Percentiles rank a stretch among this genome's conserved stretches.
Evolutionary conservation across 2,797 vertebrate genomes (phyloP).

Genomic region (Lepus oiostolus): DNA sequence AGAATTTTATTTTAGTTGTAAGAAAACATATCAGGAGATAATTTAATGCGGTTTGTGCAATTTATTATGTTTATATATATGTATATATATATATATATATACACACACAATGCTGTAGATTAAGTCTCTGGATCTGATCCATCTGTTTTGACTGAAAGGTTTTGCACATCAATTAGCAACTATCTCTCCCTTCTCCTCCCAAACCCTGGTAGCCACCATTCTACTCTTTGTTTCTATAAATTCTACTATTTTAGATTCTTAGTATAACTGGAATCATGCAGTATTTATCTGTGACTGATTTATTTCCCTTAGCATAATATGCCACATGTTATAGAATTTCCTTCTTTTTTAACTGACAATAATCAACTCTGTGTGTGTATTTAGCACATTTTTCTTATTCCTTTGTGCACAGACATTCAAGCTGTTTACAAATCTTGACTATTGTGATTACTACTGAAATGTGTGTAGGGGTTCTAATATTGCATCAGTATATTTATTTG

Average conservation of each 20-base stretch:
- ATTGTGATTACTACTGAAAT: neutral
- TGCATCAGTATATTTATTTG: neutral
- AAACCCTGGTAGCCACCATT: neutral
- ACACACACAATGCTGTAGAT: no score
- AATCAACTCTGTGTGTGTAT: neutral
- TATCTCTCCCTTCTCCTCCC: neutral
- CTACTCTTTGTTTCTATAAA: neutral
- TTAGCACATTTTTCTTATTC: neutral
- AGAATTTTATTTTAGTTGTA: neutral
- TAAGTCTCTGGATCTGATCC: neutral
- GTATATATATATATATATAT: neutral
- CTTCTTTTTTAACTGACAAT: neutral
- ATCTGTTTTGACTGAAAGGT: neutral
- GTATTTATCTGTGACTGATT: neutral
- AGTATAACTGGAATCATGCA: neutral
- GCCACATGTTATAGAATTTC: neutral
- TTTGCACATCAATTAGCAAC: neutral
- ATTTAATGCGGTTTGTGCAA: no score
- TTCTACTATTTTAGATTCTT: neutral
- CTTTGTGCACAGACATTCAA: neutral
- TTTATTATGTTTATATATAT: neutral
- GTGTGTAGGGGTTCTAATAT: neutral
- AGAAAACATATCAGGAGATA: neutral
- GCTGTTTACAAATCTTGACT: neutral
- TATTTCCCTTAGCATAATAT: neutral